Base-by-base conservation (phyloP, 2,113 vertebrate genomes). In the Rhea americana region DNA sequence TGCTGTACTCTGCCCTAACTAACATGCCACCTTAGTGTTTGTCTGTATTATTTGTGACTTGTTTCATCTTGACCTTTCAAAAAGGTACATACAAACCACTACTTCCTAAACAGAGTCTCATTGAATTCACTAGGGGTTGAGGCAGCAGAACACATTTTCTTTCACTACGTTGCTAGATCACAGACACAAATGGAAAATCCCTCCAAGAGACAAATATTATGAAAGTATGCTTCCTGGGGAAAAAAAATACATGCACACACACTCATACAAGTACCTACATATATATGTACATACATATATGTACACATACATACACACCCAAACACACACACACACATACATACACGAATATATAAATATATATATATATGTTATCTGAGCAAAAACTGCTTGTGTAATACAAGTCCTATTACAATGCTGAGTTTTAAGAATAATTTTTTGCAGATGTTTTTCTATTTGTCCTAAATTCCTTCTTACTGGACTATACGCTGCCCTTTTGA, bases 141-240 rank as follows among this genome's bases (percentile, higher is more conserved):
- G 41, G 11, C 22, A 78, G 48, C 9, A 81, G 11, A 84, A 37
- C 14, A 10, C 30, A 39, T 87, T 88, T 89, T 89, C 51, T 32
- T 63, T 30, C 6, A 28, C 51, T 43, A 9, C 37, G 9, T 9
- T 78, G 26, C 37, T 81, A 41, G 25, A 74, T 71, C 41, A 58
- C 28, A 56, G 16, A 8, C 87, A 51, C 51, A 75, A 37, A 26
- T 3, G 81, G 51, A 26, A 92, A 93, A 67, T 67, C 13, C 43
- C 13, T 20, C n/a, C 18, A 50, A 73, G 47, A 93, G 81, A 74
- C 4, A 10, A 53, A 62, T 63, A 90, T 93, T 88, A 50, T 67
- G 86, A 90, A 94, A n/a, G 20, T 83, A 67, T 66, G 26, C 11
- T 83, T 92, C 68, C 68, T 53, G 17, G 88, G 10, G 68, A 93